A percentile compares a stretch with the other conserved stretches of the same genome.
phyloP scores from a whole-genome alignment of 2,113 vertebrate genomes.

The Pardalotus punctatus region DNA sequence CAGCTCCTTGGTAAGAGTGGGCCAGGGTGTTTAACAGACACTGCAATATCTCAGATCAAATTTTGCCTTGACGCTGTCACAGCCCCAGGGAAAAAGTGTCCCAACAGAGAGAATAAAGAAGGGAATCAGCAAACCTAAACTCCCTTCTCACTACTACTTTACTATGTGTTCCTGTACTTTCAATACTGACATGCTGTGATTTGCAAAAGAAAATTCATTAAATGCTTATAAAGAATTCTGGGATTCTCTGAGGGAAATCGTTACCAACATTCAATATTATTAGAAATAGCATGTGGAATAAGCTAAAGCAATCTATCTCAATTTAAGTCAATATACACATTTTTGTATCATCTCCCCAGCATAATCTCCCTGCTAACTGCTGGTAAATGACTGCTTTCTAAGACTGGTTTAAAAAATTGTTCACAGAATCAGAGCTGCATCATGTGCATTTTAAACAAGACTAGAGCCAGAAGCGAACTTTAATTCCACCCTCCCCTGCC shows the following conservation, averaged over 20 bases:
- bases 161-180: background rate
- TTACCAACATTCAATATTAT: slow-evolving; percentile 2
- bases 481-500: slow-evolving; percentile 26
- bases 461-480: slow-evolving; percentile 32
- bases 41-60: background rate
- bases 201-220: slow-evolving; percentile 28
- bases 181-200: background rate
- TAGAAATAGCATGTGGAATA: slow-evolving; percentile 14
- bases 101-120: background rate
- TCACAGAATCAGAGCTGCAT: slow-evolving; percentile 20
- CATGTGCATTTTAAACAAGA: slow-evolving; percentile 39
- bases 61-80: background rate
- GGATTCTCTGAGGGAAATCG: background rate
- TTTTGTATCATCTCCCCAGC: slow-evolving; percentile 7
- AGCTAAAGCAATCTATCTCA: slow-evolving; percentile 34
- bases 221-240: background rate
- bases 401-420: slow-evolving; percentile 41
- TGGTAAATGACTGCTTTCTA: slow-evolving; percentile 23
- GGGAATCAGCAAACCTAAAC: background rate
- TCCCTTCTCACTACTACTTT: background rate
- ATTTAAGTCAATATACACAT: slow-evolving; percentile 49
- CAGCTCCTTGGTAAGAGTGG: background rate
- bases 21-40: background rate
- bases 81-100: background rate
- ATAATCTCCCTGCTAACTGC: slow-evolving; percentile 36